Evolutionary conservation across 1,140 invertebrate genomes (phyloP), one percentile per base, ranked within the genome.

Genomic region (Dinoponera quadriceps): DNA sequence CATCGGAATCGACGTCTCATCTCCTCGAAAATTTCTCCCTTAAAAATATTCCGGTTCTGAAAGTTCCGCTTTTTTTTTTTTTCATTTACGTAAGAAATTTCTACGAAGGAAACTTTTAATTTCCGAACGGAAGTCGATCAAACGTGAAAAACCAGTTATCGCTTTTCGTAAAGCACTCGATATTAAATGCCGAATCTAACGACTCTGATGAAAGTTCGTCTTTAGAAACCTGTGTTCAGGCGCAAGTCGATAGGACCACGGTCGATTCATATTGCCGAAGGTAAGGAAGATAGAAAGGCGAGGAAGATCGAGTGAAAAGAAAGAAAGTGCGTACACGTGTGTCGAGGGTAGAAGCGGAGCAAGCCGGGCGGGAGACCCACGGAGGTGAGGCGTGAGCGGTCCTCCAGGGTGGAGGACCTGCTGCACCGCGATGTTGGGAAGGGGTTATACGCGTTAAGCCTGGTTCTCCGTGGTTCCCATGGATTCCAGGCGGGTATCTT

Each of bases 401-500:
- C 20, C 27, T 44, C 38, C 38, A 44, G 81, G 38, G 16, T 25
- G 59, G 71, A 60, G 85, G 63, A 27, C 38, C 38, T 44, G 38
- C 44, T 27, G 44, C 59, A 65, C 71, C 60, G 68, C 59, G 80
- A 82, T 55, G 51, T 49, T 63, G 86, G 89, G 90, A 90, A 92
- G 90, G 92, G 90, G 91, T 92, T 92, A 91, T 90, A 89, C 81
- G 90, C 91, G 93, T 94, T 94, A 92, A 92, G 90, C 88, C 88
- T 88, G 91, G 90, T 91, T 93, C 90, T 90, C 88, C 84, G 90
- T 91, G 93, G 94, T 94, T 94, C 94, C 94, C 94, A 94, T 94
- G 94, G 93, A 94, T 94, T 94, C 93, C 94, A 94, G 86, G 75
- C 89, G 90, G 91, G 89, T 94, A 94, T 94, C 94, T 94, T 92